Evolutionary conservation across 2,888 invertebrate species (phyloP).

Genomic region (Agrotis clavis): DNA sequence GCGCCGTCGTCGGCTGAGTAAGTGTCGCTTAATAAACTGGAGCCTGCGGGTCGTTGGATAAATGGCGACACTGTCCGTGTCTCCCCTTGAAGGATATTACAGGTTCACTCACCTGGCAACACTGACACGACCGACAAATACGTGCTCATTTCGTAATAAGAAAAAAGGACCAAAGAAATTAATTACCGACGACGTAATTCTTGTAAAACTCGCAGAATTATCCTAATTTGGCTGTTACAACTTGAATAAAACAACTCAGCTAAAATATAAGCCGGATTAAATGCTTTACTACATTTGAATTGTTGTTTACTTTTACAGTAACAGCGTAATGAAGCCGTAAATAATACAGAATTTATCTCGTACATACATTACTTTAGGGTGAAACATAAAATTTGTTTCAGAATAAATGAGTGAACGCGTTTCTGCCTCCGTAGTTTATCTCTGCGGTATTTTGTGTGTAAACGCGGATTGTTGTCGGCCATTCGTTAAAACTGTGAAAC

Average conservation of each 20-base stretch:
- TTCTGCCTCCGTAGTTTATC: conserved; percentile 37
- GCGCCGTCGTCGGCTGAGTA: conserved; percentile 55
- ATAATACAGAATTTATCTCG: conserved; percentile 38
- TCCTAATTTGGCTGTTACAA: conserved; percentile 29
- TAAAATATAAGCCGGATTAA: conserved; percentile 23
- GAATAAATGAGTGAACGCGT: conserved; percentile 39
- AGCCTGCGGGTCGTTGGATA: conserved; percentile 40
- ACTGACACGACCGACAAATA: conserved; percentile 25
- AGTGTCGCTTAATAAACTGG: conserved; percentile 66
- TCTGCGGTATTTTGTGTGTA: conserved; percentile 40
- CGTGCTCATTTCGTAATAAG: conserved; percentile 27
- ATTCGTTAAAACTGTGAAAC: conserved; percentile 48
- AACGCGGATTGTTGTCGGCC: conserved; percentile 45
- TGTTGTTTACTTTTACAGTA: conserved; percentile 9
- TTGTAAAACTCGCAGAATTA: conserved; percentile 36
- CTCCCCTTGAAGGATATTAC: conserved; percentile 63
- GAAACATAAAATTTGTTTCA: conserved; percentile 31
- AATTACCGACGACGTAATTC: conserved; percentile 40
- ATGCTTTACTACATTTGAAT: conserved; percentile 12
- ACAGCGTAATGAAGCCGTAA: conserved; percentile 38
- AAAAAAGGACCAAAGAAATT: conserved; percentile 40
- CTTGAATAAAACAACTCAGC: conserved; percentile 20
- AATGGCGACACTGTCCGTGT: conserved; percentile 54
- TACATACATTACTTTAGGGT: conserved; percentile 19
- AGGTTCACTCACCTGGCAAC: conserved; percentile 57